Evolutionary conservation across 2,888 invertebrate species (phyloP), one percentile per base, ranked within the genome.

Genomic region (Aphidius colemani): DNA sequence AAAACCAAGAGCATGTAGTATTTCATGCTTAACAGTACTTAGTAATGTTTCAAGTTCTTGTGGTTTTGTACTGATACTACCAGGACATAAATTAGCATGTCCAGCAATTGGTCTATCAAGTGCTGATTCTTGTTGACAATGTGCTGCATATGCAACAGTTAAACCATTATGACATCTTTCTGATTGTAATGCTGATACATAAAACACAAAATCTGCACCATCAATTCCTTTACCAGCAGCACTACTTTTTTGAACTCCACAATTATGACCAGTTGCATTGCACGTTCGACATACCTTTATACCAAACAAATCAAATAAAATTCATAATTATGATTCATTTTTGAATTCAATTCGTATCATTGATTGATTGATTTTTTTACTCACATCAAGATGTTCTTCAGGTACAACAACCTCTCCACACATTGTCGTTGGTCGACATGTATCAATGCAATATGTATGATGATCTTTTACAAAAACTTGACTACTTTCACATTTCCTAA

Each of bases 21-120:
- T 98, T 83, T 99, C 99, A 82, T 99, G 99, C 79, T 98, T 98
- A 10, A 99, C 96, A 0, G 98, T 98, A 1, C 98, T 96, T 72
- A 97, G 85, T 3, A 96, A 86, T 1, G 94, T 95, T 71, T 94
- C 95, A 71, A 96, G 85, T 79, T 98, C 97, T 73, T 96, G 92
- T 55, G 91, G 89, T 75, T 94, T 94, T 13, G 94, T 95, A 66
- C 94, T 95, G 69, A 99, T 91, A 75, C 95, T 95, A 18, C 92
- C 89, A 0, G 99, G 99, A 75, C 99, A 99, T 72, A 99, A 89
- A 85, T 99, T 99, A 0, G 98, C 97, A 84, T 99, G 98, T 0
- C 99, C 99, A 0, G 98, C 98, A 64, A 99, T 96, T 0, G 99
- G 99, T 69, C 98, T 87, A 84, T 99, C 98, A 45, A 97, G 84